Evolutionary conservation across 92 coral and sea anemone genomes (phyloP).

Genomic region (Siderastrea siderea): DNA sequence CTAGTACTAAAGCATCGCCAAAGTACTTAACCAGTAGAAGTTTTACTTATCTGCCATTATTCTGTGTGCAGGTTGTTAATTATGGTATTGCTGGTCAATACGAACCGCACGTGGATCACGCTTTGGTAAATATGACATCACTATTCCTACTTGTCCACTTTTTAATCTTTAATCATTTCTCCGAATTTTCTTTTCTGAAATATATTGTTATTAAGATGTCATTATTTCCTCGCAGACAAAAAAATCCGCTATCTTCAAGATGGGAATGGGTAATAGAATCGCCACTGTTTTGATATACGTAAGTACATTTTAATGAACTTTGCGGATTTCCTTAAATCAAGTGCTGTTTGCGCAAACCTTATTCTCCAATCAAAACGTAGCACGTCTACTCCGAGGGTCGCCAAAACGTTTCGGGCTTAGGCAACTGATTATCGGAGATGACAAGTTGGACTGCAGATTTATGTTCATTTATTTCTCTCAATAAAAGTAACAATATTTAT

Average conservation of each 20-base stretch:
- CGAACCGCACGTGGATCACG: conserved; percentile 93
- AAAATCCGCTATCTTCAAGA: conserved; percentile 71
- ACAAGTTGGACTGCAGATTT: too few relatives aligned
- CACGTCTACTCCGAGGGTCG: too few relatives aligned
- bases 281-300: conserved; percentile 95
- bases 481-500: too few relatives aligned
- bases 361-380: too few relatives aligned
- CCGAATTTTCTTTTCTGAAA: not conserved
- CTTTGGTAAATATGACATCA: conserved; percentile 27
- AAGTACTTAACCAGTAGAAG: not conserved
- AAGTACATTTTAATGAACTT: conserved; percentile 41
- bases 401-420: too few relatives aligned
- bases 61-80: conserved; percentile 82
- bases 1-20: not conserved
- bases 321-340: too few relatives aligned
- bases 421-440: too few relatives aligned
- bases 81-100: conserved; percentile 98
- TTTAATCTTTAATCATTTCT: not conserved
- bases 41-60: not conserved
- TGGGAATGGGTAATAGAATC: conserved; percentile 94
- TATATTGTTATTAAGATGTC: not conserved
- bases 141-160: not conserved
- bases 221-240: not conserved
- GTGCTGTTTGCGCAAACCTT: not conserved
- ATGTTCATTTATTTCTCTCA: too few relatives aligned